Evolutionary conservation across 2,888 invertebrate species (phyloP).

Genomic region (Bursaphelenchus okinawaensis): DNA sequence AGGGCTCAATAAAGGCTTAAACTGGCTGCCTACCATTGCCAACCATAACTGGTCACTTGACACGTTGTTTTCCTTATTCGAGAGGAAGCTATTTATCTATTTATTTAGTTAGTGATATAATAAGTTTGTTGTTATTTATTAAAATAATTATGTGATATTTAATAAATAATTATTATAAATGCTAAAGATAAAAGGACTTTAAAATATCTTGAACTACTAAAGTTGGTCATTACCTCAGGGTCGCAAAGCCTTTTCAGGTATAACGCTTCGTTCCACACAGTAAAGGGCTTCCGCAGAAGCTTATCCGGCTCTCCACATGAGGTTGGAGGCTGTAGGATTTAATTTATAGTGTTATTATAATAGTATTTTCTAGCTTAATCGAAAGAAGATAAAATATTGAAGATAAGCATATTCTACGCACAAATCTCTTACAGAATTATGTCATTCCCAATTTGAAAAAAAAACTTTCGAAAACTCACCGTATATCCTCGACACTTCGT

Average conservation of each 20-base stretch:
- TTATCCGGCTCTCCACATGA: not conserved
- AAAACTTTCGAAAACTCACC: slow-evolving; percentile 13
- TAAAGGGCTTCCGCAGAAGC: not conserved
- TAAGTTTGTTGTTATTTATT: slow-evolving; percentile 1
- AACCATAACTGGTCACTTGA: slow-evolving; percentile 3
- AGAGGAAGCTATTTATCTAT: not conserved
- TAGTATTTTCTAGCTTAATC: no score
- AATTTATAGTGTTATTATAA: not conserved
- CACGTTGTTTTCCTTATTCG: not conserved
- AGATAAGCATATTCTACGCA: no score
- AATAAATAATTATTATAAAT: not conserved
- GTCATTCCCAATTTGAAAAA: not conserved
- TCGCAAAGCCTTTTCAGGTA: not conserved
- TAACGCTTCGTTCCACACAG: not conserved
- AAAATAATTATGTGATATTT: not conserved
- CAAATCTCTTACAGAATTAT: no score
- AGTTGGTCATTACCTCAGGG: not conserved
- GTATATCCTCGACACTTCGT: slow-evolving; percentile 20
- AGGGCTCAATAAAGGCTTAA: slow-evolving; percentile 25
- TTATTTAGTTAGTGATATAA: slow-evolving; percentile 7
- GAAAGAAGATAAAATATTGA: no score
- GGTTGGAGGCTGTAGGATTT: not conserved
- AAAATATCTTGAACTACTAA: not conserved
- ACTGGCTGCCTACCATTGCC: slow-evolving; percentile 23
- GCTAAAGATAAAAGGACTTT: not conserved